These are phyloP conservation scores for Graptemys geographica DNA, from an alignment of 2,797 vertebrate genomes.

Conservation along the genomic window DNA sequence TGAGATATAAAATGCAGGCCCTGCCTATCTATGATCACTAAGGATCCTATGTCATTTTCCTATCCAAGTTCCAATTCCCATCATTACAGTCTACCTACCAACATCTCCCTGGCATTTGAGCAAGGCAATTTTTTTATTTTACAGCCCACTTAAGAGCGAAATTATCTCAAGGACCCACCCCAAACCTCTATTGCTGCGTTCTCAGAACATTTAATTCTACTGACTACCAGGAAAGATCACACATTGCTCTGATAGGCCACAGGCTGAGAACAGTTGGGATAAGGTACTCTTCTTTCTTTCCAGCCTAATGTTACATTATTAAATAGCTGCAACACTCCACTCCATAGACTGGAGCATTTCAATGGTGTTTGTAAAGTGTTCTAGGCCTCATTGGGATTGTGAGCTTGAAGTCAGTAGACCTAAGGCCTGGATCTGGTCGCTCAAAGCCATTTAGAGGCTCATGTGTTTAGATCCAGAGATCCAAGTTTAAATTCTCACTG, in stretches of 20 bases:
- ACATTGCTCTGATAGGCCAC: not conserved
- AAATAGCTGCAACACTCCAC: not conserved
- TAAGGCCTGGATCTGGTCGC: not conserved
- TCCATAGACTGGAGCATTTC: not conserved
- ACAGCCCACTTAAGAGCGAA: not conserved
- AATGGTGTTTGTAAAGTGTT: not conserved
- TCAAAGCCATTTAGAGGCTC: not conserved
- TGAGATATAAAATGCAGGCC: not conserved
- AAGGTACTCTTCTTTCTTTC: not conserved
- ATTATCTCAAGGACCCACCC: not conserved
- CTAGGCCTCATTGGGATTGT: not conserved
- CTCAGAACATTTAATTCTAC: not conserved
- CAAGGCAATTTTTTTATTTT: not conserved
- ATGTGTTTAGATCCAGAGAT: not conserved
- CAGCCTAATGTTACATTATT: not conserved
- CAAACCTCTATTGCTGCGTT: rapidly evolving
- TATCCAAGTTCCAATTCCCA: not conserved
- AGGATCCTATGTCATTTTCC: not conserved
- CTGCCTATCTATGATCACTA: not conserved
- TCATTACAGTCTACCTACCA: not conserved
- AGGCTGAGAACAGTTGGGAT: not conserved
- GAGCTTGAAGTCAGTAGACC: not conserved
- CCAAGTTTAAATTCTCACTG: not conserved
- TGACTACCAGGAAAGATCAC: not conserved
- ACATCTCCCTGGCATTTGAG: not conserved